Conservation (phyloP, 92 coral and sea anemone species). For the Phenganax subtilis region DNA sequence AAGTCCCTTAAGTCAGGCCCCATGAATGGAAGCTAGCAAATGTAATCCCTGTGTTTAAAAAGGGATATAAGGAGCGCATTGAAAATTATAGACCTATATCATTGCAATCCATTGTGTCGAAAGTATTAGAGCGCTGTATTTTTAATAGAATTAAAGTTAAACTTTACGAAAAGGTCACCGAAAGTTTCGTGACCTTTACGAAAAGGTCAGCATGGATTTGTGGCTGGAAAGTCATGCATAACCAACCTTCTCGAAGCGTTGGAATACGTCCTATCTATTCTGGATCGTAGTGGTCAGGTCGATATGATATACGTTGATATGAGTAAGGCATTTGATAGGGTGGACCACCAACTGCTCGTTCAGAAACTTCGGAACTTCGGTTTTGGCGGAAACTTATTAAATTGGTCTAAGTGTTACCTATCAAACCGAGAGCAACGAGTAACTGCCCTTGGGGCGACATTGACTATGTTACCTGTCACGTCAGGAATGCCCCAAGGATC, state of each 20-base stretch:
- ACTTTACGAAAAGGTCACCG: slow-evolving; percentile 10
- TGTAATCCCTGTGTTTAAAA: slow-evolving; percentile 17
- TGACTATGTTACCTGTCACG: not conserved
- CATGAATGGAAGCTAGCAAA: slow-evolving; percentile 33
- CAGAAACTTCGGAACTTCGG: slow-evolving; percentile 34
- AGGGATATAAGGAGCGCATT: slow-evolving; percentile 13
- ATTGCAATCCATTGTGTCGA: slow-evolving; percentile 3
- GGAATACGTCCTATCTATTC: slow-evolving; percentile 20
- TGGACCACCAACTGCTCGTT: slow-evolving; percentile 39
- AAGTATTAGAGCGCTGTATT: slow-evolving; percentile 12
- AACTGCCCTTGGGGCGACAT: slow-evolving; percentile 12
- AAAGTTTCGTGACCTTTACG: not conserved
- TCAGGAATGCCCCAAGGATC: slow-evolving; percentile 25
- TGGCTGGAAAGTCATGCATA: slow-evolving; percentile 28
- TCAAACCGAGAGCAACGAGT: slow-evolving; percentile 14
- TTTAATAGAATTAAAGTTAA: slow-evolving; percentile 26
- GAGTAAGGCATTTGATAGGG: slow-evolving; percentile 53
- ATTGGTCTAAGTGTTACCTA: not conserved
- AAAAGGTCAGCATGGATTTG: not conserved
- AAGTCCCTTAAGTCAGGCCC: not conserved
- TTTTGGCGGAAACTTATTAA: slow-evolving; percentile 9
- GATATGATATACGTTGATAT: slow-evolving; percentile 21
- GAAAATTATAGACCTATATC: slow-evolving; percentile 39
- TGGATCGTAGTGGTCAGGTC: slow-evolving; percentile 11
- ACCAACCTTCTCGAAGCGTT: slow-evolving; percentile 26